Conservation (phyloP, 1,140 invertebrate species). For the Hyphantria cunea region DNA sequence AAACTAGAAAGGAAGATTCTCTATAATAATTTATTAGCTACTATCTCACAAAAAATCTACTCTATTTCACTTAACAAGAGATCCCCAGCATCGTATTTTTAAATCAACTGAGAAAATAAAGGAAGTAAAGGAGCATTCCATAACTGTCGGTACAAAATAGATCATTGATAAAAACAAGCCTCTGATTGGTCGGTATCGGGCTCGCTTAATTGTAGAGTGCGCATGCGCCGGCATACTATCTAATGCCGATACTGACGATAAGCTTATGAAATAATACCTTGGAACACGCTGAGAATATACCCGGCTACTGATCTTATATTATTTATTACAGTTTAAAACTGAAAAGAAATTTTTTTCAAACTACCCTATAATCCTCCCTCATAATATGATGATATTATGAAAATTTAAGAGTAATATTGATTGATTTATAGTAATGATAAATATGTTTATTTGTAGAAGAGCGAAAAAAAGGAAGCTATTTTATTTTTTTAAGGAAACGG, state of each 20-base stretch:
- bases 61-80: constrained; percentile 4
- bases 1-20: no score
- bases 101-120: constrained; percentile 20
- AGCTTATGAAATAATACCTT: constrained; percentile 41
- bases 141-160: constrained; percentile 38
- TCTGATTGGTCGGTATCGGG: constrained; percentile 40
- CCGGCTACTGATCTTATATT: constrained; percentile 13
- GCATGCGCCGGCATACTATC: constrained; percentile 32
- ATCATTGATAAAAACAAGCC: constrained; percentile 39
- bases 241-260: constrained; percentile 35
- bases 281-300: constrained; percentile 22
- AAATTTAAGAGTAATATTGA: no score
- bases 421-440: no score
- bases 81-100: constrained; percentile 16
- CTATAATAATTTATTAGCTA: no score
- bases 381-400: no score
- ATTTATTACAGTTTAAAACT: background rate
- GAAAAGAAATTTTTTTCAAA: background rate
- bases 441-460: no score
- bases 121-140: constrained; percentile 18
- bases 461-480: no score
- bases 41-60: no score
- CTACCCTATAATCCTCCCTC: no score
- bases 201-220: constrained; percentile 40
- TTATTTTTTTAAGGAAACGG: no score